A percentile compares a stretch with the other conserved stretches of the same genome.
phyloP scores from a whole-genome alignment of 2,888 invertebrate genomes.

The Heterodera filipjevi region DNA sequence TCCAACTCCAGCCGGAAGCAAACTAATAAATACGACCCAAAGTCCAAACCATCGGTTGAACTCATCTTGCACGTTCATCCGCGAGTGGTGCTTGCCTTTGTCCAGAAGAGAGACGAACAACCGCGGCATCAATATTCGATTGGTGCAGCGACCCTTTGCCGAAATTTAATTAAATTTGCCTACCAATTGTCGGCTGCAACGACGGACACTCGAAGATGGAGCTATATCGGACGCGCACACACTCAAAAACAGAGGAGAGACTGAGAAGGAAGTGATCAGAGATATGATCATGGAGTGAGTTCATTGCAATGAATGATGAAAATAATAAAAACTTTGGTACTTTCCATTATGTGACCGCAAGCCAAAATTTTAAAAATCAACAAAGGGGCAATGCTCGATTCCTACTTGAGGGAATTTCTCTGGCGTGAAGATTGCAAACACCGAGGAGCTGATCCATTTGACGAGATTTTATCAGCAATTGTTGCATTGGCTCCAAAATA shows the following conservation, averaged over 20 bases:
- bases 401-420: too few relatives aligned
- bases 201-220: slow-evolving; percentile 83
- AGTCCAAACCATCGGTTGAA: slow-evolving; percentile 13
- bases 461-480: too few relatives aligned
- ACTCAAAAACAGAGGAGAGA: slow-evolving; percentile 67
- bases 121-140: slow-evolving; percentile 20
- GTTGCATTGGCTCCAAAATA: too few relatives aligned
- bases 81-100: too few relatives aligned
- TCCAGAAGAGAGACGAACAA: too few relatives aligned
- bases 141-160: slow-evolving; percentile 70
- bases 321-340: too few relatives aligned
- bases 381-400: too few relatives aligned
- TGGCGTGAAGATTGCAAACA: too few relatives aligned
- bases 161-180: slow-evolving; percentile 79
- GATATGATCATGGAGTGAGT: slow-evolving; percentile 74
- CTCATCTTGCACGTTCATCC: slow-evolving; percentile 67
- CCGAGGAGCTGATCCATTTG: too few relatives aligned
- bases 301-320: neutral
- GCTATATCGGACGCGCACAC: slow-evolving; percentile 69
- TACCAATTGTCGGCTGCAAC: slow-evolving; percentile 77
- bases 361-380: too few relatives aligned
- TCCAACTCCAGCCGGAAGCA: neutral
- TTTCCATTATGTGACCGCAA: too few relatives aligned
- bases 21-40: neutral
- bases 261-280: slow-evolving; percentile 75